phyloP scores from a whole-genome alignment of 2,797 vertebrate species.

The Xiphorhynchus erythropygius region DNA sequence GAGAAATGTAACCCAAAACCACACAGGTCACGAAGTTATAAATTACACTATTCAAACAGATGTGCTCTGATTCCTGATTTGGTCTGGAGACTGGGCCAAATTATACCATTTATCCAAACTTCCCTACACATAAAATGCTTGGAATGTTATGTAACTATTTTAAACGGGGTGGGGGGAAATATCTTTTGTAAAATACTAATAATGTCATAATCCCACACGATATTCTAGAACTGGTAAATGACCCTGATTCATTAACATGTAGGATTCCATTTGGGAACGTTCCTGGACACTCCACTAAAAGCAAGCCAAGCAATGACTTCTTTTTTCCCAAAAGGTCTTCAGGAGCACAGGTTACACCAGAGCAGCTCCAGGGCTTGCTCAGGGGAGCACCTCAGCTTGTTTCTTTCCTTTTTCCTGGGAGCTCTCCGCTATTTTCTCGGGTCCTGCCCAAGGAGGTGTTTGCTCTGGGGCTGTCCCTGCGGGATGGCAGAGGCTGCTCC shows the following conservation, averaged over 20 bases:
- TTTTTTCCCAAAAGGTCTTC: not conserved
- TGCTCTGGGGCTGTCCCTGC: not conserved
- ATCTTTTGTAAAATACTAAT: not conserved
- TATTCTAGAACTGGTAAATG: not conserved
- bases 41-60: not conserved
- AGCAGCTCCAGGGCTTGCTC: not conserved
- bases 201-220: not conserved
- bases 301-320: not conserved
- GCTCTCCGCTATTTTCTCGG: not conserved
- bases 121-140: not conserved
- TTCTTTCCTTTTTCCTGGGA: not conserved
- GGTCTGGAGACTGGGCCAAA: not conserved
- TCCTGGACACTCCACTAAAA: not conserved
- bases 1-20: not conserved
- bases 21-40: not conserved
- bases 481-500: not conserved
- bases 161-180: not conserved
- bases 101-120: not conserved
- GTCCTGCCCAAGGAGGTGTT: not conserved
- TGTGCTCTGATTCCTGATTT: not conserved
- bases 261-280: not conserved
- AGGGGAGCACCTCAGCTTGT: not conserved
- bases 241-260: not conserved
- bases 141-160: not conserved
- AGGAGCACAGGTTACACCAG: not conserved